Base-by-base conservation (phyloP, 2,797 vertebrate genomes). In the Cottoperca gobio region DNA sequence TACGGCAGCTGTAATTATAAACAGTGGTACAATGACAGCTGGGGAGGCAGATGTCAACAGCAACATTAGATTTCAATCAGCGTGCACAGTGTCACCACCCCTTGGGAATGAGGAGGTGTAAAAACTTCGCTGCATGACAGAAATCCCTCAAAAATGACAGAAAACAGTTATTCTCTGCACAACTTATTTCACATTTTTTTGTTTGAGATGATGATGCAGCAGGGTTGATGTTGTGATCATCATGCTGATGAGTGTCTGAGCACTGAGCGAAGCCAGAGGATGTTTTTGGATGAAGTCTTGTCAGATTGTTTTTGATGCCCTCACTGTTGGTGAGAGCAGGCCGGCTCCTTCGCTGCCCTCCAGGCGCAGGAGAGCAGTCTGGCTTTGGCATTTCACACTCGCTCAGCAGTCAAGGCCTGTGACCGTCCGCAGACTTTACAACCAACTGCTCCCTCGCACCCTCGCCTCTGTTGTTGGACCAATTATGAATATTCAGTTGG, bases 401-500 rank as follows among this genome's bases (percentile, higher is more conserved):
- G 85, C 88, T 80, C 87, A 93, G 91, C 94, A 95, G 91, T 96
- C 96, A 95, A 91, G 89, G 86, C 88, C 94, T 93, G 81, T 94
- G 96, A 95, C 94, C 93, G 84, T 91, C 87, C 89, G 70, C 92
- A 89, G 94, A 92, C 86, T 88, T 91, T 90, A 87, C 86, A 95
- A 95, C 96, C 96, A 91, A 91, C 94, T 91, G 93, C 94, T 92
- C 89, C 92, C 93, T 87, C 88, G 64, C 72, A 91, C 93, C 84
- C 86, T 92, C 77, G 7, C 91, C 91, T 93, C 95, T 96, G 95
- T 86, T 96, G 96, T 97, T 96, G 96, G 96, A 95, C 94, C 92
- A 94, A 91, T 96, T 96, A 97, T 96, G 94, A 97, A 96, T 96
- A 96, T 96, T 96, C 94, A 95, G 91, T 90, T 95, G 92, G 73